phyloP scores from a whole-genome alignment of 2,888 invertebrate species.

The Trichogramma dendrolimi region DNA sequence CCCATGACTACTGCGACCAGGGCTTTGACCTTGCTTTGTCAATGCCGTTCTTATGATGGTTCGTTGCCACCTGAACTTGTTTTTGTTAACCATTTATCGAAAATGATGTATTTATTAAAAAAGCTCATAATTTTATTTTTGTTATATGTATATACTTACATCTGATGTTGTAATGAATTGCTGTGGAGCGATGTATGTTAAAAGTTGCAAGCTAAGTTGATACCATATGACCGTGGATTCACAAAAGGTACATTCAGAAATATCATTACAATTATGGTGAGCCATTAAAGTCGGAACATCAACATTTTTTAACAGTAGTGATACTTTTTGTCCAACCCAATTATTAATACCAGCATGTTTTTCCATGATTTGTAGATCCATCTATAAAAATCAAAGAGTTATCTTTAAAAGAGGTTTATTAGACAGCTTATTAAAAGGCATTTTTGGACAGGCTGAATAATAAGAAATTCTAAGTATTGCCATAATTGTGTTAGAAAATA shows the following conservation, averaged over 20 bases:
- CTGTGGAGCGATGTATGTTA: conserved; percentile 75
- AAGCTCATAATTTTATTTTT: background rate
- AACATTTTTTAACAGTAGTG: conserved; percentile 71
- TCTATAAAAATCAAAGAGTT: conserved; percentile 49
- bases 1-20: too few relatives aligned
- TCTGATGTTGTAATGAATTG: conserved; percentile 71
- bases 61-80: too few relatives aligned
- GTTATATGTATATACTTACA: conserved; percentile 55
- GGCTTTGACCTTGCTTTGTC: too few relatives aligned
- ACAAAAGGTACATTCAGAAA: conserved; percentile 81
- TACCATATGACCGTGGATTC: conserved; percentile 93
- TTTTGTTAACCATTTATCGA: too few relatives aligned
- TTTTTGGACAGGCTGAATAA: too few relatives aligned
- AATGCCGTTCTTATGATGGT: too few relatives aligned
- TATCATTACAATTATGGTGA: conserved; percentile 58
- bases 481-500: too few relatives aligned
- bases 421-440: too few relatives aligned
- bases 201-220: conserved; percentile 76
- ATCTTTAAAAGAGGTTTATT: too few relatives aligned
- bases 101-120: background rate
- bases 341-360: conserved; percentile 76
- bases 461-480: too few relatives aligned
- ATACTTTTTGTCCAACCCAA: conserved; percentile 69
- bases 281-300: conserved; percentile 68
- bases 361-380: conserved; percentile 82